A percentile compares a stretch with the other conserved stretches of the same genome.
Evolutionary conservation across 1,140 invertebrate genomes (phyloP).

Genomic region (Drosophila sp.): DNA sequence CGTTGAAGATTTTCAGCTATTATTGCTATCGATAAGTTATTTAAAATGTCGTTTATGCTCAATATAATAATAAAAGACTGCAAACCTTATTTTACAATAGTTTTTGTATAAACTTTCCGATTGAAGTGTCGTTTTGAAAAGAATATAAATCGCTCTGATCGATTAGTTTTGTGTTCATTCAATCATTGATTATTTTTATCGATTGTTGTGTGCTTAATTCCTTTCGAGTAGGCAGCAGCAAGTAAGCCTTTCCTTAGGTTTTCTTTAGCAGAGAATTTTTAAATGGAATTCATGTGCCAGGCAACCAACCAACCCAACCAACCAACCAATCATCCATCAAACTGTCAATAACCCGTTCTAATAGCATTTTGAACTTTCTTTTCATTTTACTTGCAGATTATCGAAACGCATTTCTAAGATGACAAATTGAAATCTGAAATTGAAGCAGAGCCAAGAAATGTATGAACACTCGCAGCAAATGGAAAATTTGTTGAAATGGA

Average conservation of each 20-base stretch:
- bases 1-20: too few relatives aligned
- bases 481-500: slow-evolving; percentile 10
- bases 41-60: too few relatives aligned
- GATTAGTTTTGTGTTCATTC: not conserved
- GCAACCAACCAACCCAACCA: too few relatives aligned
- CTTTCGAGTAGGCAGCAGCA: too few relatives aligned
- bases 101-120: too few relatives aligned
- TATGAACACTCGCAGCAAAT: slow-evolving; percentile 25
- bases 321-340: slow-evolving; percentile 1
- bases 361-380: slow-evolving; percentile 22
- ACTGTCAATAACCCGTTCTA: slow-evolving; percentile 3
- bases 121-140: too few relatives aligned
- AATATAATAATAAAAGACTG: too few relatives aligned
- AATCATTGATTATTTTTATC: not conserved
- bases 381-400: slow-evolving; percentile 58
- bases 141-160: not conserved
- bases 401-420: slow-evolving; percentile 74
- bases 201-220: not conserved
- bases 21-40: too few relatives aligned
- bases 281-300: too few relatives aligned
- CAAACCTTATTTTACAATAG: too few relatives aligned
- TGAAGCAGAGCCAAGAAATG: slow-evolving; percentile 45
- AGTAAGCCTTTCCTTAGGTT: too few relatives aligned
- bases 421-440: slow-evolving; percentile 33
- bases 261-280: too few relatives aligned